Evolutionary conservation across 1,140 invertebrate genomes (phyloP).

Genomic region (Drosophila erecta): DNA sequence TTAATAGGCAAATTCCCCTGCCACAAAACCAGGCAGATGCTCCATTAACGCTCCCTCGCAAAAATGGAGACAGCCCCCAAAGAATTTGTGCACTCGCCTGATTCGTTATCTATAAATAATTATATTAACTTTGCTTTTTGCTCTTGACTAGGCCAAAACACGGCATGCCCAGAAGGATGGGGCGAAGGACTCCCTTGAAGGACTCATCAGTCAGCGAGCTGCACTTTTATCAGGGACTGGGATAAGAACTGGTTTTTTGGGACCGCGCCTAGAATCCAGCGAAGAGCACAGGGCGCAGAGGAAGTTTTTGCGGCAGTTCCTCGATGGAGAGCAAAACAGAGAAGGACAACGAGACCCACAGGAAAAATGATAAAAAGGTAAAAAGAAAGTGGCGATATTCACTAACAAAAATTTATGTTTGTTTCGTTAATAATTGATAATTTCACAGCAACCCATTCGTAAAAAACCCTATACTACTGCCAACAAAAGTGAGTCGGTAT

Average conservation of each 20-base stretch:
- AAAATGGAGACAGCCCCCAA: constrained; percentile 3
- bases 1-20: constrained; percentile 42
- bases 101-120: constrained; percentile 81
- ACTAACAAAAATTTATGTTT: not conserved
- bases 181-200: constrained; percentile 23
- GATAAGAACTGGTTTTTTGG: constrained; percentile 17
- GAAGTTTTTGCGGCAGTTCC: constrained; percentile 48
- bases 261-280: constrained; percentile 38
- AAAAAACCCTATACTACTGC: too few relatives aligned
- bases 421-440: too few relatives aligned
- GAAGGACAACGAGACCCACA: not conserved
- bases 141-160: constrained; percentile 41
- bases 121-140: constrained; percentile 81
- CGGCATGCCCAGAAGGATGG: not conserved
- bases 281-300: constrained; percentile 33
- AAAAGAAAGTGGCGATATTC: not conserved
- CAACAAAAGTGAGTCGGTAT: too few relatives aligned
- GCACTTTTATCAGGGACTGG: constrained; percentile 26
- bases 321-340: constrained; percentile 5
- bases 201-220: constrained; percentile 45
- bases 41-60: constrained; percentile 40
- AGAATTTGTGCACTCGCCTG: constrained; percentile 77
- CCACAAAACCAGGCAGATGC: constrained; percentile 38
- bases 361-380: not conserved
- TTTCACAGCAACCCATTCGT: too few relatives aligned